These are phyloP conservation scores for Zonitis immaculata DNA, from an alignment of 2,888 invertebrate genomes.

Conservation along the genomic window DNA sequence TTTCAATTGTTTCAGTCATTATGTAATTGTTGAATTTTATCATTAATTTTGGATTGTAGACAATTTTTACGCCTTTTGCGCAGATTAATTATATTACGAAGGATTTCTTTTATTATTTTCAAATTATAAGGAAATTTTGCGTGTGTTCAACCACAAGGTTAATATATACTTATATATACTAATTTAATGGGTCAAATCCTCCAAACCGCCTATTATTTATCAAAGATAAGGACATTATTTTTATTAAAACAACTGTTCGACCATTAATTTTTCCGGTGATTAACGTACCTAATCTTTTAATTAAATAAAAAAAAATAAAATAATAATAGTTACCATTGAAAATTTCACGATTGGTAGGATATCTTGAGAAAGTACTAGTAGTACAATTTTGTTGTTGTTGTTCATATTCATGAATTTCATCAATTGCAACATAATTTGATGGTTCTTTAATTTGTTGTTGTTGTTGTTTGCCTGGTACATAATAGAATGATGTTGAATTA, in stretches of 20 bases:
- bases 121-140: too few species aligned
- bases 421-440: slow-evolving; percentile 43
- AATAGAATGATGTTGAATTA: slow-evolving; percentile 56
- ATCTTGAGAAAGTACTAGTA: neutral
- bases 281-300: too few species aligned
- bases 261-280: neutral
- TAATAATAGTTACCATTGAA: neutral
- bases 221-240: slow-evolving; percentile 1
- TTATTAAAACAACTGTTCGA: slow-evolving; percentile 5
- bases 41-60: too few species aligned
- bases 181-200: neutral
- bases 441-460: slow-evolving; percentile 45
- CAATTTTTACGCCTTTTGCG: too few species aligned
- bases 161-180: too few species aligned
- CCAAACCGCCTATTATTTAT: slow-evolving; percentile 4
- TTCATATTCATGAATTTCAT: slow-evolving; percentile 29
- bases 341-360: neutral
- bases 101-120: too few species aligned
- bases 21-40: too few species aligned
- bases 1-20: too few species aligned
- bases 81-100: too few species aligned
- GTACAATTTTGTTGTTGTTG: neutral
- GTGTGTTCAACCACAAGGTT: too few species aligned
- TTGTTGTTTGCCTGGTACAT: slow-evolving; percentile 58
- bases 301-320: neutral